Percentiles rank a stretch among this genome's conserved stretches.
These are phyloP conservation scores for Galagoides demidoff DNA, from an alignment of 2,797 vertebrate species.

Conservation along the genomic window DNA sequence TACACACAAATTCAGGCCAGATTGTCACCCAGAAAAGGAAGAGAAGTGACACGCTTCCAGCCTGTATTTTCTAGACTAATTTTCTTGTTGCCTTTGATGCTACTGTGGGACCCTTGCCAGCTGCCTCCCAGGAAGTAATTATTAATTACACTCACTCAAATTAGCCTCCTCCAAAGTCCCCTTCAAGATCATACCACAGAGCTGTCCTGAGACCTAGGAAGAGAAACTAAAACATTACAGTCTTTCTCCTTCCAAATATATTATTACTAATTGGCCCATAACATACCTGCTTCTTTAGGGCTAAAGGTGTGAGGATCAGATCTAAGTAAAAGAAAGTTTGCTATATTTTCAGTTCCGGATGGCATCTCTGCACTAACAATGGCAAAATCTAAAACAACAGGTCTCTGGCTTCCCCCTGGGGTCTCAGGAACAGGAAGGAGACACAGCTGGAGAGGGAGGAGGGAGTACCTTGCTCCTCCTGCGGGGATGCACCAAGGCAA, in stretches of 20 bases:
- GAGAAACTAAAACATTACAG: neutral
- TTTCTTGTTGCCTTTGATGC: slow-evolving; percentile 64
- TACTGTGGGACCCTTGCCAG: slow-evolving; percentile 37
- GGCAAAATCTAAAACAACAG: neutral
- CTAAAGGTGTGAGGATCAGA: neutral
- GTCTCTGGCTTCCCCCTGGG: neutral
- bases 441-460: neutral
- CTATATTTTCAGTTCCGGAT: neutral
- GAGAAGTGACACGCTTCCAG: neutral
- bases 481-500: neutral
- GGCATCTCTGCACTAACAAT: neutral
- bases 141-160: slow-evolving; percentile 73
- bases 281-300: neutral
- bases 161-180: slow-evolving; percentile 42
- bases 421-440: neutral
- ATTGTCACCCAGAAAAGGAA: slow-evolving; percentile 33
- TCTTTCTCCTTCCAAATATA: neutral
- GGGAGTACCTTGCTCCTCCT: neutral
- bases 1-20: slow-evolving; percentile 60
- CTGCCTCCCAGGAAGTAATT: slow-evolving; percentile 64
- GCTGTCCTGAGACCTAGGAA: neutral
- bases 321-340: neutral
- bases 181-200: neutral
- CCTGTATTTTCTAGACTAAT: slow-evolving; percentile 66
- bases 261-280: neutral